Evolutionary conservation across 2,797 vertebrate species (phyloP).

Genomic region (Myiotriccus ornatus): DNA sequence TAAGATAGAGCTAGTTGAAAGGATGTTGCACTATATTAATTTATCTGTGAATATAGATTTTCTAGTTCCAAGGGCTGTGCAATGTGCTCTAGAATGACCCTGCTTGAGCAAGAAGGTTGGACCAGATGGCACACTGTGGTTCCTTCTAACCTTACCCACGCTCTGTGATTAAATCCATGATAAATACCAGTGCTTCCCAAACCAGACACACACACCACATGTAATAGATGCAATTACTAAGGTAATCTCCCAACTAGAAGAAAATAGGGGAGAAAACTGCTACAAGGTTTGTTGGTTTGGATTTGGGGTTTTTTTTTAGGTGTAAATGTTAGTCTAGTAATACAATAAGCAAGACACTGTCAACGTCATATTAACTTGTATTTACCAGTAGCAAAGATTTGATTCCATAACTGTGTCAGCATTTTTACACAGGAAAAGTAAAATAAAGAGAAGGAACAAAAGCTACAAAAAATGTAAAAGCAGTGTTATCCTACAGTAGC

Average conservation of each 20-base stretch:
- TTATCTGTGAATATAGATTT: neutral
- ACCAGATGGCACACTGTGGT: neutral
- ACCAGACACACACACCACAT: neutral
- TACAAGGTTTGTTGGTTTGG: neutral
- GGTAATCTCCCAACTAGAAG: neutral
- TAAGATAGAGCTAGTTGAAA: neutral
- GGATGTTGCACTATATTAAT: neutral
- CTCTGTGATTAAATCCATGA: neutral
- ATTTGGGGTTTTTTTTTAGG: neutral
- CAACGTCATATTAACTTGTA: neutral
- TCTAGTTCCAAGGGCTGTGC: neutral
- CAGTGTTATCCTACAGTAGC: neutral
- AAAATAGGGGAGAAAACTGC: neutral
- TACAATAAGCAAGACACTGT: neutral
- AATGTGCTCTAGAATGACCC: neutral
- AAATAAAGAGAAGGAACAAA: neutral
- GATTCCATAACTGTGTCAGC: neutral
- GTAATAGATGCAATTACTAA: neutral
- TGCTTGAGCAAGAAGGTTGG: neutral
- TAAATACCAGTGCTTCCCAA: neutral
- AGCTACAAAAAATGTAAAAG: neutral
- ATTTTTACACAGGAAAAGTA: neutral
- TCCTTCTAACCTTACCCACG: neutral
- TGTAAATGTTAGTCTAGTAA: neutral
- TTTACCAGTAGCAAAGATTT: neutral